Evolutionary conservation across 1,140 invertebrate genomes (phyloP), one percentile per base, ranked within the genome.

Genomic region (Agrypnia vestita): DNA sequence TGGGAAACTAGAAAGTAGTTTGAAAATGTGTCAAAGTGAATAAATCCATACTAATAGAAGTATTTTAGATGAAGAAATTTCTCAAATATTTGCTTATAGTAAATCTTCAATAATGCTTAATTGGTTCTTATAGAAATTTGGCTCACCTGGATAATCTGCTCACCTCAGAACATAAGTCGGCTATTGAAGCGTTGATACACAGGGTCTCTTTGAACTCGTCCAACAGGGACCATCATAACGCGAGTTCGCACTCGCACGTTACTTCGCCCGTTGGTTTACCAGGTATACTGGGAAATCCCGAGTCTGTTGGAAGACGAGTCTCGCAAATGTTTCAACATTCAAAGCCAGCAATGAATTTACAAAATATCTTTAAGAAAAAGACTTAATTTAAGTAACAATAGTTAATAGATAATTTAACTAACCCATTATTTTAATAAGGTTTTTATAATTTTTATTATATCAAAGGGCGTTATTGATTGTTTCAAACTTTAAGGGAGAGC

Each of bases 291-390:
- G 84, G 86, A 0, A 88, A 86, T 6, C 87, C 87, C 8, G 87
- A 89, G 56, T 83, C 79, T 15, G 88, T 90, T 0, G 87, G 87
- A 12, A 80, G 89, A 3, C 77, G 89, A 1, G 86, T 90, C 55
- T 86, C 89, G 7, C 87, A 88, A 59, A 89, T 90, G 76, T 89
- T 90, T 84, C 88, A 89, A 21, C 86, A 88, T 7, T 88, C 88
- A 10, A 90, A 90, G 67, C 85, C 83, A 4, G 88, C 88, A 47
- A 89, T 90, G 82, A 88, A 89, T 73, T 56, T 90, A 47, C 89
- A 86, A 53, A 90, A 87, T 78, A 90, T 90, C 81, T 90, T 90
- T 71, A 90, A 89, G 75, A 90, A 90, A 84, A 90, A 90, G 84
- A 85, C 87, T 10, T 89, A 89, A 71, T 76, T 35, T 43, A 10